phyloP scores from a whole-genome alignment of 1,140 invertebrate species.

The Elysia chlorotica region DNA sequence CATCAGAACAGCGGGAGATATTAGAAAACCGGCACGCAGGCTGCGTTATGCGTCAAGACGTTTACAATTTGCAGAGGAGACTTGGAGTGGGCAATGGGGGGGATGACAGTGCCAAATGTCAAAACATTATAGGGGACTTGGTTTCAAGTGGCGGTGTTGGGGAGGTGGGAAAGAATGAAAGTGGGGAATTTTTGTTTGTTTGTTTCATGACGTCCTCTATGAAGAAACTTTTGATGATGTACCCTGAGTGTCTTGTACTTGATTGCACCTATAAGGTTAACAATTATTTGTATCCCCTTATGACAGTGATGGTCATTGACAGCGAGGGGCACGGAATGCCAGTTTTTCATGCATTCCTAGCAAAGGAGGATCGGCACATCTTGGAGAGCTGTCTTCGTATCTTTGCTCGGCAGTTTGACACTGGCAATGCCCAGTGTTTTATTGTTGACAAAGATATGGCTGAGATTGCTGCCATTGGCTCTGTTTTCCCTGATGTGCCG shows the following conservation, averaged over 20 bases:
- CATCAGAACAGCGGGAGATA: not conserved
- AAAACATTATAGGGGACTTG: not conserved
- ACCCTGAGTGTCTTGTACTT: not conserved
- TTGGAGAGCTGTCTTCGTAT: not conserved
- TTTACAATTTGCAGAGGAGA: not conserved
- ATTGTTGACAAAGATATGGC: not conserved
- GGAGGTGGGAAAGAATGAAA: not conserved
- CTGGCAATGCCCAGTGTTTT: not conserved
- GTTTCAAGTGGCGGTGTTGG: not conserved
- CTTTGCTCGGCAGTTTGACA: conserved; percentile 3
- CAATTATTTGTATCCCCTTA: not conserved
- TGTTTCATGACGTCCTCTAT: not conserved
- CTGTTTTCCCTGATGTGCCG: not conserved
- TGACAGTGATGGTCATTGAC: not conserved
- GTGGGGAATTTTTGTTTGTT: not conserved
- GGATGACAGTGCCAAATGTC: not conserved
- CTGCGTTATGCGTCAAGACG: not conserved
- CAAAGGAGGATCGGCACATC: not conserved
- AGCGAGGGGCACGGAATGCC: not conserved
- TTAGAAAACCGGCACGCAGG: not conserved
- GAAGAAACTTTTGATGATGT: not conserved
- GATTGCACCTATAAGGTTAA: conserved; percentile 1
- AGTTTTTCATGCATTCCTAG: conserved; percentile 1
- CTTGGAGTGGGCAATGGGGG: not conserved
- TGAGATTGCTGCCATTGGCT: not conserved